Evolutionary conservation across 2,888 invertebrate genomes (phyloP).

Genomic region (Aspidapion aeneum): DNA sequence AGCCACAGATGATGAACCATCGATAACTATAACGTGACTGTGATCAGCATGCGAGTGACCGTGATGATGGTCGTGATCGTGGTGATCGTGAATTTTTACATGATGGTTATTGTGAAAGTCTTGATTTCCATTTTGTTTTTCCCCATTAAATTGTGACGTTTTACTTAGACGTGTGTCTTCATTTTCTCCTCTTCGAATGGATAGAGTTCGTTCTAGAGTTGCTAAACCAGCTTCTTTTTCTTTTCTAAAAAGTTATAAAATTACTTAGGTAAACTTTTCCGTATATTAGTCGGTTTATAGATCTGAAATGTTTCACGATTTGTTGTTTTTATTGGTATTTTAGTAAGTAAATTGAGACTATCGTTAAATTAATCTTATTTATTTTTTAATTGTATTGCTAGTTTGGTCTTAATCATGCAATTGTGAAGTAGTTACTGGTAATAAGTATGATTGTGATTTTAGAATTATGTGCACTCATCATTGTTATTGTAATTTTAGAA

Average conservation of each 20-base stretch:
- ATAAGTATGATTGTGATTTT: too few species aligned
- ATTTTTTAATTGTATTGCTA: too few species aligned
- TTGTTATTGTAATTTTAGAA: too few species aligned
- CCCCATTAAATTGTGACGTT: constrained; percentile 8
- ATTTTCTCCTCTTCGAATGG: constrained; percentile 38
- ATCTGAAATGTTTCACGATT: too few species aligned
- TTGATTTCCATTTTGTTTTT: constrained; percentile 8
- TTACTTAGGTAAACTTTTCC: too few species aligned
- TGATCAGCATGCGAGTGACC: constrained; percentile 32
- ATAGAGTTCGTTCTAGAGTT: constrained; percentile 39
- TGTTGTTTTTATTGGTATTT: too few species aligned
- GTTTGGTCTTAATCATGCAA: too few species aligned
- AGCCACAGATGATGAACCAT: constrained; percentile 37
- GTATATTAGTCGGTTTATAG: too few species aligned
- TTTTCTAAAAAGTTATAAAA: constrained; percentile 32
- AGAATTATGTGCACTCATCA: too few species aligned
- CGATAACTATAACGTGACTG: constrained; percentile 34
- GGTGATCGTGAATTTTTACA: constrained; percentile 10
- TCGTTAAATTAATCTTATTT: too few species aligned
- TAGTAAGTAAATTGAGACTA: too few species aligned
- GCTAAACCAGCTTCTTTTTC: constrained; percentile 26
- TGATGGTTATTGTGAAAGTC: background rate
- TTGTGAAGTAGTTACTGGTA: too few species aligned
- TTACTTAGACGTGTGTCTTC: constrained; percentile 9
- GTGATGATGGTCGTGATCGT: constrained; percentile 13